Evolutionary conservation across 2,888 invertebrate species (phyloP), one percentile per base, ranked within the genome.

Genomic region (Volucella inflata): DNA sequence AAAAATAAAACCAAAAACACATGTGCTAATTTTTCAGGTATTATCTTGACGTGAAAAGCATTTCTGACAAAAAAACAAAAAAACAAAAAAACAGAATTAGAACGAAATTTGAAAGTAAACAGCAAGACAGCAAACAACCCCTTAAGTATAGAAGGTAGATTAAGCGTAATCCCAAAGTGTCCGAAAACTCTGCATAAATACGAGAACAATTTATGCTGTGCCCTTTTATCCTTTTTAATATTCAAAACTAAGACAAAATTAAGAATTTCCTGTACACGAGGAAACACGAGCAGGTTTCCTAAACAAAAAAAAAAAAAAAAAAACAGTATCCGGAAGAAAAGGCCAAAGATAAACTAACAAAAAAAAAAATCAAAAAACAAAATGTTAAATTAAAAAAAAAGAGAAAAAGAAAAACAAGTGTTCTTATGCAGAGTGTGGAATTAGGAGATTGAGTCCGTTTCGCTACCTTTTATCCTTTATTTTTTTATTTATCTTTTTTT

Each of bases 201-300:
- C 68, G 30, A 55, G 68, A 57, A 74, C 42, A 67, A 65, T 60
- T 84, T 62, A 42, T 68, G 62, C 51, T 21, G 4, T 21, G 21
- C 57, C 80, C 80, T 76, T 85, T 85, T 85, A 85, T 80, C 80
- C 84, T 67, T 80, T 84, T 85, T 62, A 85, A 76, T 85, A 85
- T 85, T 80, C 80, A 80, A 76, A 84, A 84, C 79, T 80, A 84
- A 53, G 64, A 71, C 21, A 17, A 68, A 48, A 57, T 16, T 64
- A 65, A 46, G 80, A 71, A 85, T 80, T 85, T 85, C 53, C 42
- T 17, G 44, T 55, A 14, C 44, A 65, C 36, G 67, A 65, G 71
- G 70, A 75, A 51, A 14, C 44, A 65, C 36, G 67, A 65, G 71
- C 75, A 75, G 57, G 64, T 70, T 64, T 53, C 3, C 48, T 11